A percentile compares a stretch with the other conserved stretches of the same genome.
Evolutionary conservation across 2,797 vertebrate genomes (phyloP).

Genomic region (Sebastes oblongus): DNA sequence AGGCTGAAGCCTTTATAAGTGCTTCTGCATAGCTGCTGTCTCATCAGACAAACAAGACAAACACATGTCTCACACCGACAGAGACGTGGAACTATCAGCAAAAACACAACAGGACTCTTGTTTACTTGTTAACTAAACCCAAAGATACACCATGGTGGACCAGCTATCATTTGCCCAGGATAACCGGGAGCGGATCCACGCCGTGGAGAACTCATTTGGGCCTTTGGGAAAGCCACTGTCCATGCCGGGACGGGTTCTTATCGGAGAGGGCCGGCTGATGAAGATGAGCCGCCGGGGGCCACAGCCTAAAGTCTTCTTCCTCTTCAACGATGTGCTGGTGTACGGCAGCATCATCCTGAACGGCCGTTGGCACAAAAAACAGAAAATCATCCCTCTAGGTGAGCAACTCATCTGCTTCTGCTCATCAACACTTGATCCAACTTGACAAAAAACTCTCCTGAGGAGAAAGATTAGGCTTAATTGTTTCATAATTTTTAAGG

Average conservation of each 20-base stretch:
- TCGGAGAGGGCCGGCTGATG: slow-evolving; percentile 89
- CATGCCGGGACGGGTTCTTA: slow-evolving; percentile 83
- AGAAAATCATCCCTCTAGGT: slow-evolving; percentile 87
- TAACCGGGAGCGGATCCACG: slow-evolving; percentile 86
- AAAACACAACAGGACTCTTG: background rate
- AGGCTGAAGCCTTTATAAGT: background rate
- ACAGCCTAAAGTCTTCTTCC: slow-evolving; percentile 88
- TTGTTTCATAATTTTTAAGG: background rate
- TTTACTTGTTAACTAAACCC: background rate
- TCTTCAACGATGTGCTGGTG: slow-evolving; percentile 92
- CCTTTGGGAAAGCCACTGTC: slow-evolving; percentile 39
- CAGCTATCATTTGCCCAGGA: slow-evolving; percentile 76
- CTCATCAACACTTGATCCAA: background rate
- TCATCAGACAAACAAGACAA: background rate
- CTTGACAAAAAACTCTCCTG: background rate
- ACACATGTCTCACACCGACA: background rate
- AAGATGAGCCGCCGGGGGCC: slow-evolving; percentile 89
- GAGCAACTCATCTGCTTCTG: slow-evolving; percentile 6
- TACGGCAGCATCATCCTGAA: slow-evolving; percentile 88
- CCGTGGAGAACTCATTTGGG: slow-evolving; percentile 81
- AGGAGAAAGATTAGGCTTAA: background rate
- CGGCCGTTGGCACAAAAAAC: slow-evolving; percentile 85
- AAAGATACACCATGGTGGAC: slow-evolving; percentile 74
- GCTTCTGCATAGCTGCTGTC: background rate
- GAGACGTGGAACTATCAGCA: background rate